Base-by-base conservation (phyloP, 2,797 vertebrate genomes). In the Leucoraja ocellata region DNA sequence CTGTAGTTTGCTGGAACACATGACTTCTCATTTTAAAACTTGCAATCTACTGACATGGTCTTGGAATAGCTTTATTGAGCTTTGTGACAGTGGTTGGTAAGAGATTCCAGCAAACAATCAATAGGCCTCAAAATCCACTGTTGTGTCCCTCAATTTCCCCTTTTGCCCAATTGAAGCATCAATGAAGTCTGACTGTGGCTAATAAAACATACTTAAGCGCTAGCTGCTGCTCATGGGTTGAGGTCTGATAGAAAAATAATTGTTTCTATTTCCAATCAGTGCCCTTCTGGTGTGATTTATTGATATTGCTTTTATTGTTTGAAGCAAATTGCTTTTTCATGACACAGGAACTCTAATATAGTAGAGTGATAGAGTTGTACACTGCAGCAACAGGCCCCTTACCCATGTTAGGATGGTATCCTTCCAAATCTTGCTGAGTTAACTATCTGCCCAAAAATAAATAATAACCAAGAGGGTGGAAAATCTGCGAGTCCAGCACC, bases 181-280 rank as follows among this genome's bases (percentile, higher is more conserved):
- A 46, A 92, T 92, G 68, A 92, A 76, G 16, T 76, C 4, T 39
- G 73, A 74, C 46, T 92, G 90, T 13, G 10, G 71, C 13, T 18
- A 76, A 92, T n/a, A 46, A 76, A 74, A 36, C 68, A 92, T 92
- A 76, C 36, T 65, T 36, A 92, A 76, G 32, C 76, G 71, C 36
- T 54, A n/a, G 73, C 90, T 74, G 23, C 28, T 1, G 13, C 23
- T 76, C 28, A 3, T 28, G 71, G 76, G n/a, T 76, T 58, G 25
- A 39, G 73, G 23, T 28, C 39, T 21, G 71, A 74, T 9, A 68
- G 32, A 68, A 63, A 73, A 92, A 74, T 92, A 39, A 11, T n/a
- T 91, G 21, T 5, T 76, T 76, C 39, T n/a, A 74, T 92, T 92
- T 73, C 65, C 11, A 58, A 76, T 74, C 25, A 25, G 28, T 76